Conservation (phyloP, 2,888 invertebrate genomes). For the Leptinotarsa tumamoca region DNA sequence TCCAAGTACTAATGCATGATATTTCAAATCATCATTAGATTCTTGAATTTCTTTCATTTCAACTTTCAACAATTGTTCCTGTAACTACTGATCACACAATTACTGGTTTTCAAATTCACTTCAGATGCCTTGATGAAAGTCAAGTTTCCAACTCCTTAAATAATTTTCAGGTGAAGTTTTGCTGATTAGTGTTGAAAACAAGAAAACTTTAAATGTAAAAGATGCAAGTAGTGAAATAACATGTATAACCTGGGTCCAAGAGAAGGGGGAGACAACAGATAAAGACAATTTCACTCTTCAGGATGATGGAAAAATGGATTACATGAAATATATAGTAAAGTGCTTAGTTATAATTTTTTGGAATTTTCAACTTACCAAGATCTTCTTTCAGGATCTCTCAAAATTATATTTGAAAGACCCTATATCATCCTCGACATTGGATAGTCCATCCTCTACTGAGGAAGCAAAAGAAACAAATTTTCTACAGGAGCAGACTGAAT, state of each 20-base stretch:
- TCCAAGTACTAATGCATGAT: neutral
- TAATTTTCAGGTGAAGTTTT: slow-evolving; percentile 72
- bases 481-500: slow-evolving; percentile 71
- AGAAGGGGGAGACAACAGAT: slow-evolving; percentile 55
- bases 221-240: slow-evolving; percentile 75
- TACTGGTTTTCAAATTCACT: neutral
- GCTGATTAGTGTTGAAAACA: slow-evolving; percentile 88
- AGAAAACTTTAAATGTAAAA: slow-evolving; percentile 79
- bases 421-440: slow-evolving; percentile 61
- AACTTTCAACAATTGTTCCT: too few relatives aligned
- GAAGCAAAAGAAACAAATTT: slow-evolving; percentile 72
- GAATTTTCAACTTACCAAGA: neutral
- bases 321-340: slow-evolving; percentile 60
- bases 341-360: slow-evolving; percentile 22
- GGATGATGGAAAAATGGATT: slow-evolving; percentile 56
- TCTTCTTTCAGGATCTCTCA: slow-evolving; percentile 61
- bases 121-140: too few relatives aligned
- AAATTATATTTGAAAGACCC: slow-evolving; percentile 65
- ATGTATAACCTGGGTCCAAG: slow-evolving; percentile 77
- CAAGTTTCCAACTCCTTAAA: too few relatives aligned
- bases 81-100: neutral
- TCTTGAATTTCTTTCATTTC: too few relatives aligned
- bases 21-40: neutral
- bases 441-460: slow-evolving; percentile 70
- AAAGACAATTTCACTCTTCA: slow-evolving; percentile 47